phyloP scores from a whole-genome alignment of 2,797 vertebrate genomes.

The Epinephelus awoara region DNA sequence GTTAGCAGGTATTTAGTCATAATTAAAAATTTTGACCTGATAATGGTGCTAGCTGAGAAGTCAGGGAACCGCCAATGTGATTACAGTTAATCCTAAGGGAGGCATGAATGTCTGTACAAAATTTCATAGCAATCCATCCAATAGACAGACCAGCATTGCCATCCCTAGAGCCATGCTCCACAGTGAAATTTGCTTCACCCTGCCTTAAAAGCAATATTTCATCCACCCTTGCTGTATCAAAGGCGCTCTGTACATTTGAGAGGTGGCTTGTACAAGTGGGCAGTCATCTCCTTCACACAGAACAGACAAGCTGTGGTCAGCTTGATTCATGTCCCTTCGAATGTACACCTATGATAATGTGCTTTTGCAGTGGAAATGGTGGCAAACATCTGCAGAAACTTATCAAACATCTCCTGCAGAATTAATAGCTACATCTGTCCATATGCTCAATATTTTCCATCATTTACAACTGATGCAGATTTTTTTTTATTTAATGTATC shows the following conservation, averaged over 20 bases:
- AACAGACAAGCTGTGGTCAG: constrained; percentile 9
- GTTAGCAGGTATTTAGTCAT: not conserved
- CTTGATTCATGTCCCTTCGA: constrained; percentile 9
- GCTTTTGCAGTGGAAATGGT: not conserved
- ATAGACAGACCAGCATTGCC: not conserved
- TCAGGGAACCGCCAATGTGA: not conserved
- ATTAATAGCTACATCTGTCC: not conserved
- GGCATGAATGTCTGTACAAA: not conserved
- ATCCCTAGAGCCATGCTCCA: not conserved
- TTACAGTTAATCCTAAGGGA: not conserved
- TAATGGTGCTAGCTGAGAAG: not conserved
- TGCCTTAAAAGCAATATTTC: not conserved
- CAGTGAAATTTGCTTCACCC: not conserved
- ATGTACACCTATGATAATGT: not conserved
- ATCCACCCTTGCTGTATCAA: not conserved
- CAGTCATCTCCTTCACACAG: not conserved
- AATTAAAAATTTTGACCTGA: not conserved
- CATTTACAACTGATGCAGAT: constrained; percentile 16
- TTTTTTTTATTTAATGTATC: constrained; percentile 12
- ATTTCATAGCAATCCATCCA: not conserved
- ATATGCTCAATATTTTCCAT: not conserved
- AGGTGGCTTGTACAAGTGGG: not conserved
- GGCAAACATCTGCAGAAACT: not conserved
- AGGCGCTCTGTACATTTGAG: constrained; percentile 1
- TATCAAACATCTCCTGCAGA: constrained; percentile 14